Percentiles rank a stretch among this genome's conserved stretches.
Conservation (phyloP, 2,113 vertebrate species). For the Sitta europaea region DNA sequence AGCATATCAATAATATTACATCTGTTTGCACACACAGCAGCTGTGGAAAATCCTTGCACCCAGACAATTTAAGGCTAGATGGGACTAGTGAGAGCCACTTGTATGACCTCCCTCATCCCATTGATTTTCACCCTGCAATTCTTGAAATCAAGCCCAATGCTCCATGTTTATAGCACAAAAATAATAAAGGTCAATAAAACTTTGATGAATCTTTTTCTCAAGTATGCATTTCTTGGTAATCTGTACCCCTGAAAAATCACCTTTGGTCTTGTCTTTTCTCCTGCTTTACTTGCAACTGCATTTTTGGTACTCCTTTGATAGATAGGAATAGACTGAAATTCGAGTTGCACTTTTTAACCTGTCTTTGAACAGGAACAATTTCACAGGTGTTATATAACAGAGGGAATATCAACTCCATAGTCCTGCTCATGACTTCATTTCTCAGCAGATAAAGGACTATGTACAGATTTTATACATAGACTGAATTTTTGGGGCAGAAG, state of each 20-base stretch:
- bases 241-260: background rate
- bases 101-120: background rate
- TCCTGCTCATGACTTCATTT: background rate
- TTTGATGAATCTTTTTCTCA: background rate
- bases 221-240: background rate
- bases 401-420: background rate
- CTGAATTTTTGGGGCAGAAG: background rate
- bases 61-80: background rate
- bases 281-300: background rate
- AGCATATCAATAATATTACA: background rate
- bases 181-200: background rate
- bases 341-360: background rate
- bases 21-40: background rate
- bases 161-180: background rate
- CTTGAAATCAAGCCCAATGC: background rate
- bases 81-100: background rate
- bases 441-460: background rate
- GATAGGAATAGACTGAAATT: background rate
- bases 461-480: background rate
- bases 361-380: background rate
- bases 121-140: background rate
- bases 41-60: background rate
- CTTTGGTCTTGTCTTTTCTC: background rate
- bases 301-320: background rate
- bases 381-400: background rate